phyloP scores from a whole-genome alignment of 2,888 invertebrate species.

The Temnothorax ravouxi region DNA sequence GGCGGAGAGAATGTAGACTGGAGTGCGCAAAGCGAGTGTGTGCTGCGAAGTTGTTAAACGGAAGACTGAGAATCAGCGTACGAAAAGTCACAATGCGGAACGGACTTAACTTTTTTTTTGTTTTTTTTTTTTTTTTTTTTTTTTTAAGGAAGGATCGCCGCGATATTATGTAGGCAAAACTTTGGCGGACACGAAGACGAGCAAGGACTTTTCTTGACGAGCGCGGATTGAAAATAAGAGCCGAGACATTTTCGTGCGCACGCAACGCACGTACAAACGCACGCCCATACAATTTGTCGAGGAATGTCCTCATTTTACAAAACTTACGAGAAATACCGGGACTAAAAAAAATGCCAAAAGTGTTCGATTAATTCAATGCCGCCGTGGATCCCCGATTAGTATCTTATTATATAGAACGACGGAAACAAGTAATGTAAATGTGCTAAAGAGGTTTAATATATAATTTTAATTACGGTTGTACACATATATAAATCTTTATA shows the following conservation, averaged over 20 bases:
- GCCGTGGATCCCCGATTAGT: conserved; percentile 74
- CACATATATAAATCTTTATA: conserved; percentile 54
- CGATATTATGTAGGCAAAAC: background rate
- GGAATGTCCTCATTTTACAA: conserved; percentile 32
- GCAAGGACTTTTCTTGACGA: conserved; percentile 32
- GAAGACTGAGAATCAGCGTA: conserved; percentile 35
- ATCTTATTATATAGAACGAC: conserved; percentile 58
- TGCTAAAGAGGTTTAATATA: conserved; percentile 74
- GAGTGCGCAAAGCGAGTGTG: conserved; percentile 23
- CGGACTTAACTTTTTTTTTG: conserved; percentile 18
- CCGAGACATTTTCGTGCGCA: conserved; percentile 34
- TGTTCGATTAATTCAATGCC: conserved; percentile 75
- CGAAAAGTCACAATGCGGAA: conserved; percentile 33
- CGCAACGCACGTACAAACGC: conserved; percentile 43
- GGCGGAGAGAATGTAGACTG: conserved; percentile 1
- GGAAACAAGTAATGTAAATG: conserved; percentile 66
- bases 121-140: background rate
- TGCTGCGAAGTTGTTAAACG: conserved; percentile 16
- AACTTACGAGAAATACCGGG: conserved; percentile 59
- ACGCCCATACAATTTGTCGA: conserved; percentile 21
- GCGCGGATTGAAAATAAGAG: conserved; percentile 12
- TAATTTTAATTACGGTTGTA: conserved; percentile 68
- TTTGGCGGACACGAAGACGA: conserved; percentile 22
- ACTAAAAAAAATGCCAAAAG: conserved; percentile 77
- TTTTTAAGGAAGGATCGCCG: conserved; percentile 34